Evolutionary conservation across 2,888 invertebrate species (phyloP), one percentile per base, ranked within the genome.

Genomic region (Allacma fusca): DNA sequence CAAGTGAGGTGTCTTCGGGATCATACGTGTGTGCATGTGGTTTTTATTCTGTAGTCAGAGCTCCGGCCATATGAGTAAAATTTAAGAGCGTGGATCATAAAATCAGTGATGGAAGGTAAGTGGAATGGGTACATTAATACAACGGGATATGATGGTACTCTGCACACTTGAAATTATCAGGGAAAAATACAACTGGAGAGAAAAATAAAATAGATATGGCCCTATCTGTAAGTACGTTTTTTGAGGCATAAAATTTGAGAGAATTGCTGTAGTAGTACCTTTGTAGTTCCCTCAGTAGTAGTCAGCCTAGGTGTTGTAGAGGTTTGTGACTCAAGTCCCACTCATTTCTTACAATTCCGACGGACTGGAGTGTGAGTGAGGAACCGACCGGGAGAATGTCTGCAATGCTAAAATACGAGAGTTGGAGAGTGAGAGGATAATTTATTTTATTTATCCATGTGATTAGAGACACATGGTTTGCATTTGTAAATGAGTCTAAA

Each of bases 381-480:
- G 9, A 34, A 7, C 5, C 4, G 34, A 34, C 34, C 5, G 19
- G 50, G 50, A 50, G 50, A 50, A 13, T 50, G 16, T 50, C n/a
- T 50, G n/a, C 19, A 50, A 50, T 50, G 19, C 50, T 50, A 50
- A 50, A 50, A n/a, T 50, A 16, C 16, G n/a, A n/a, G 50, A 50
- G 50, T n/a, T 50, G 50, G n/a, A 50, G 50, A 50, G 50, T 50
- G 50, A 50, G 50, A 50, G 5, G 50, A 50, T 50, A 50, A 50
- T 74, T 65, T 74, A 74, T 74, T 74, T 74, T 74, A 65, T 65
- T 74, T 74, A 65, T 74, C 74, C 67, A 74, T 67, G 74, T 74
- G 74, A 74, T 74, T 74, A 74, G 65, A 74, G 74, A 74, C 65
- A 65, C 65, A 74, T 64, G 29, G 72, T 59, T 70, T 71, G 71